Evolutionary conservation across 2,797 vertebrate genomes (phyloP), one percentile per base, ranked within the genome.

Genomic region (Cryptoprocta ferox): DNA sequence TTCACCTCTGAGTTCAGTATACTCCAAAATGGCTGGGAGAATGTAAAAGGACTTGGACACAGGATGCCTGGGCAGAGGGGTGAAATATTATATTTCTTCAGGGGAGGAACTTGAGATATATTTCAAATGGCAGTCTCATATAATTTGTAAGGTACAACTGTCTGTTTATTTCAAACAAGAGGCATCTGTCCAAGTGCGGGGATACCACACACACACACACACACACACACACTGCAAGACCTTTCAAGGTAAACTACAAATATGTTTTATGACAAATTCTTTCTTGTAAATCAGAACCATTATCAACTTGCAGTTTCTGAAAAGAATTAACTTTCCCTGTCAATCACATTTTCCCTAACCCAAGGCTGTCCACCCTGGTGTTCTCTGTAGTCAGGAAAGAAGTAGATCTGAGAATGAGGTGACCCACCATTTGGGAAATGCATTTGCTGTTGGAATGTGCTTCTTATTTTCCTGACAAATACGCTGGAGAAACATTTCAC

Each of bases 251-350:
- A 80, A 96, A 79, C 12, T 91, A 87, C 93, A 95, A 71, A 87
- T 21, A 32, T 61, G 39, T 1, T 45, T 91, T 86, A 81, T 79
- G 95, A 95, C 6, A 86, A 90, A 5, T 79, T 63, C 4, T 61
- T 97, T 97, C 95, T 96, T 94, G n/a, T 93, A 95, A 91, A 84
- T 95, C 88, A 97, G 59, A 96, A 90, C 79, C 63, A 24, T 63
- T 75, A 75, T 73, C 16, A 92, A 48, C 68, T 94, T 71, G 59
- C 16, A 96, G 37, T 90, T 84, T 88, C 94, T 61, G 26, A 68
- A 86, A 78, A 82, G 48, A 94, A 53, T 50, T 56, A 89, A 28
- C 21, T 94, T 82, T 68, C 66, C 68, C 94, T 75, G 70, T 81
- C 89, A 90, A 12, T 32, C 89, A 39, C 12, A 81, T 73, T 89